These are phyloP conservation scores for Cricetomys ansorgei DNA, from an alignment of 2,113 vertebrate species.

Conservation along the genomic window DNA sequence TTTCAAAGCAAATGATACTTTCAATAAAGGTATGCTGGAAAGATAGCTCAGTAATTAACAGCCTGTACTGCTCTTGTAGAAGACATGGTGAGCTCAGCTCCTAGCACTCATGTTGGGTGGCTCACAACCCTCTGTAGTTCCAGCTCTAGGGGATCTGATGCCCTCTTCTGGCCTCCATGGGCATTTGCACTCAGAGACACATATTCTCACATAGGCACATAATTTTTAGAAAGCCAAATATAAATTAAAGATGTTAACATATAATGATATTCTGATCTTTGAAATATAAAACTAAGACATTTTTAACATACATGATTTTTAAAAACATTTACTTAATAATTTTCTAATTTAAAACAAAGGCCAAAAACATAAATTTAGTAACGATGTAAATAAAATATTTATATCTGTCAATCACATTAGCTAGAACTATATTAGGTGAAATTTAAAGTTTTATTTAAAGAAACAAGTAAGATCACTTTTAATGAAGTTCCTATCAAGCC, in stretches of 20 bases:
- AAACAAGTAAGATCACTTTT: neutral
- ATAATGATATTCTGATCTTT: neutral
- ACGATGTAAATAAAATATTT: conserved; percentile 28
- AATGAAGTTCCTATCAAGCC: neutral
- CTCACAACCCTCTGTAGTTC: neutral
- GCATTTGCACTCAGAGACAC: neutral
- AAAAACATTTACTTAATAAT: conserved; percentile 25
- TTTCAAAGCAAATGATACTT: neutral
- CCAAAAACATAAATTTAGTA: neutral
- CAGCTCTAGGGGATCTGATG: neutral
- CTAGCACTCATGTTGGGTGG: neutral
- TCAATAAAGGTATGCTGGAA: neutral
- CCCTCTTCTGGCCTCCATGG: neutral
- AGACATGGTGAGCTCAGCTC: neutral
- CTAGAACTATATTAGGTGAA: neutral
- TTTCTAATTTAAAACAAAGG: neutral
- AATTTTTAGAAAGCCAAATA: neutral
- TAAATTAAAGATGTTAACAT: neutral
- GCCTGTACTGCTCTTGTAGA: neutral
- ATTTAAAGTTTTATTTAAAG: conserved; percentile 35
- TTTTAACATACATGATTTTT: neutral
- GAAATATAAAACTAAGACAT: neutral
- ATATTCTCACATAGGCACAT: neutral
- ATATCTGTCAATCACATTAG: neutral
- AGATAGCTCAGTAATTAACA: neutral